These are phyloP conservation scores for Dryas iulia DNA, from an alignment of 1,140 invertebrate species.

Conservation along the genomic window DNA sequence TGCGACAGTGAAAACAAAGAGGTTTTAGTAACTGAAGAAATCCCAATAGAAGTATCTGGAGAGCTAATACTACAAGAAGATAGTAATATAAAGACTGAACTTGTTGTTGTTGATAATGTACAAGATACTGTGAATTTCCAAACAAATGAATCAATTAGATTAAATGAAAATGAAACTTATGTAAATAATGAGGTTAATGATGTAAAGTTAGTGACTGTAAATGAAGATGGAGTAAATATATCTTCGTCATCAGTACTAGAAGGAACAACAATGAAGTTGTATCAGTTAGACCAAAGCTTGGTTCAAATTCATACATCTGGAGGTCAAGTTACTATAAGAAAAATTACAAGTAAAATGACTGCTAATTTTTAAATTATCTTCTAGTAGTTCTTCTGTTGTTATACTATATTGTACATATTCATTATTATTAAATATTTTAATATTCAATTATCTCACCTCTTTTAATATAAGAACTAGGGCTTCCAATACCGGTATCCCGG, in stretches of 20 bases:
- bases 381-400: not conserved
- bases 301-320: slow-evolving; percentile 57
- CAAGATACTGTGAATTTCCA: slow-evolving; percentile 26
- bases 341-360: slow-evolving; percentile 63
- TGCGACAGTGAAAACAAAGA: slow-evolving; percentile 25
- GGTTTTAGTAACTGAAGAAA: slow-evolving; percentile 33
- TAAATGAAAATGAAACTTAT: not conserved
- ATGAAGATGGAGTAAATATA: slow-evolving; percentile 44
- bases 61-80: slow-evolving; percentile 54
- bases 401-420: not conserved
- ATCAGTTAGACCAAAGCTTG: slow-evolving; percentile 65
- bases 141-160: slow-evolving; percentile 19
- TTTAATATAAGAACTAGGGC: too few species aligned
- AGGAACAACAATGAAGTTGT: slow-evolving; percentile 58
- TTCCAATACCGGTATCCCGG: too few species aligned
- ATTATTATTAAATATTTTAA: too few species aligned
- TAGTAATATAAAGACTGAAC: slow-evolving; percentile 43
- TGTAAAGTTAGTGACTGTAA: slow-evolving; percentile 36
- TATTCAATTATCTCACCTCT: too few species aligned
- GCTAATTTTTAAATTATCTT: slow-evolving; percentile 23
- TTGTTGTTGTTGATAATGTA: slow-evolving; percentile 46
- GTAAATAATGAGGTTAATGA: slow-evolving; percentile 28
- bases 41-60: slow-evolving; percentile 50
- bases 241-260: slow-evolving; percentile 39
- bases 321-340: slow-evolving; percentile 61